phyloP scores from a whole-genome alignment of 2,113 vertebrate genomes.

The Syngnathus scovelli region DNA sequence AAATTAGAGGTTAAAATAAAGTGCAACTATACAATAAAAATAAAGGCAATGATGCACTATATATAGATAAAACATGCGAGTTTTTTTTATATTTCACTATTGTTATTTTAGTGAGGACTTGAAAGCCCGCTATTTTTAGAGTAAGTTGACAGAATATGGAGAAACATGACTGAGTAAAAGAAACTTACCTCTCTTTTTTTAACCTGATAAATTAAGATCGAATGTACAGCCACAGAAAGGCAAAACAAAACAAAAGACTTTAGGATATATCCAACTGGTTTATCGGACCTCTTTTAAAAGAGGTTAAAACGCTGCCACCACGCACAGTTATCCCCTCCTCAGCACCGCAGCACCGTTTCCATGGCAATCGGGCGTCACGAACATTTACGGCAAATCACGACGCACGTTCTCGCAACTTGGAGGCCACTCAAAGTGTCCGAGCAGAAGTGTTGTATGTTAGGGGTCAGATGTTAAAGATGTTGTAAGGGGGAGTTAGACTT shows the following conservation, averaged over 20 bases:
- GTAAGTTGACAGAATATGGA: constrained; percentile 1
- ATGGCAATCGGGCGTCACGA: constrained; percentile 75
- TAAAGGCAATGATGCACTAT: neutral
- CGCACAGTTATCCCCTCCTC: constrained; percentile 47
- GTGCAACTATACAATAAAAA: neutral
- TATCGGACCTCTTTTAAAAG: constrained; percentile 30
- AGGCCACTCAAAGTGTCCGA: constrained; percentile 24
- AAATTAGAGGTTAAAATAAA: constrained; percentile 12
- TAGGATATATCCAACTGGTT: constrained; percentile 53
- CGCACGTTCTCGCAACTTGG: constrained; percentile 21
- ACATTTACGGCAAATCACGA: constrained; percentile 63
- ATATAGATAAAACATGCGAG: neutral
- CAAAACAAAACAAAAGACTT: neutral
- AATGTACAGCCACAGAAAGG: constrained; percentile 27
- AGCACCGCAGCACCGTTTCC: constrained; percentile 66
- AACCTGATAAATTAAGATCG: constrained; percentile 28
- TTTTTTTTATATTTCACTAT: neutral
- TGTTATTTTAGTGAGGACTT: neutral
- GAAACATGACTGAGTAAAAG: neutral
- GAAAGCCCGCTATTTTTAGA: neutral
- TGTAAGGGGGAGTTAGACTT: constrained; percentile 32
- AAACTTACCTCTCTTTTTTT: constrained; percentile 6
- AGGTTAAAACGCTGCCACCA: constrained; percentile 57
- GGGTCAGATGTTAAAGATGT: constrained; percentile 5
- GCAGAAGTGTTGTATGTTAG: neutral